Evolutionary conservation across 2,113 vertebrate genomes (phyloP), one percentile per base, ranked within the genome.

Genomic region (Hipposideros armiger): DNA sequence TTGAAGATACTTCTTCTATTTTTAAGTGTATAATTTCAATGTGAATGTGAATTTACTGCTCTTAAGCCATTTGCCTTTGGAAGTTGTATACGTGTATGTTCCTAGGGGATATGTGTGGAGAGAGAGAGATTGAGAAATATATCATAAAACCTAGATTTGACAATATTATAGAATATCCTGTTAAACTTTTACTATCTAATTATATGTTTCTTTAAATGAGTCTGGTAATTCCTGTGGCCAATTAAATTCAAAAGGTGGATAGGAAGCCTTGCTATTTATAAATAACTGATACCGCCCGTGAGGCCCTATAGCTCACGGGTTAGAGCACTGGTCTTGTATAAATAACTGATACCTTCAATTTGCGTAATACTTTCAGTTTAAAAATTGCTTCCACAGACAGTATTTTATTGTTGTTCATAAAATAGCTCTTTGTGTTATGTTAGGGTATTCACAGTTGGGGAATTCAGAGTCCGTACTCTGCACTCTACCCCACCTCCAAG

Each of bases 21-120:
- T 92, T 88, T 62, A 83, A 94, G 42, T 86, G 45, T 82, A 19
- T 17, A 50, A 92, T 92, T 96, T 82, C 72, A 92, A 70, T 19
- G 8, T 56, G 50, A 80, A 3, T 58, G 10, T 77, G 69, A 66
- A 82, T 82, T 58, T 3, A 9, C 17, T 78, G 40, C 32, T 83
- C 6, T 67, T 72, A 72, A 54, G 28, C 60, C 69, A n/a, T 77
- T 94, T 94, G 19, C 67, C 45, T 81, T 69, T 42, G 50, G 52
- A 22, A 40, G 30, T 14, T 67, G 54, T 90, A 17, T 42, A 17
- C 36, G 9, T 42, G 10, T 32, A 15, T 80, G 36, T 88, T 56
- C 42, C 9, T 42, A 20, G 40, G 42, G 5, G 1, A 13, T 13
- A 17, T n/a, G 11, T 76, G 26, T 72, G 0, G 32, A 8, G 8